Base-by-base conservation (phyloP, 2,797 vertebrate genomes). In the Galaxias olidus region DNA sequence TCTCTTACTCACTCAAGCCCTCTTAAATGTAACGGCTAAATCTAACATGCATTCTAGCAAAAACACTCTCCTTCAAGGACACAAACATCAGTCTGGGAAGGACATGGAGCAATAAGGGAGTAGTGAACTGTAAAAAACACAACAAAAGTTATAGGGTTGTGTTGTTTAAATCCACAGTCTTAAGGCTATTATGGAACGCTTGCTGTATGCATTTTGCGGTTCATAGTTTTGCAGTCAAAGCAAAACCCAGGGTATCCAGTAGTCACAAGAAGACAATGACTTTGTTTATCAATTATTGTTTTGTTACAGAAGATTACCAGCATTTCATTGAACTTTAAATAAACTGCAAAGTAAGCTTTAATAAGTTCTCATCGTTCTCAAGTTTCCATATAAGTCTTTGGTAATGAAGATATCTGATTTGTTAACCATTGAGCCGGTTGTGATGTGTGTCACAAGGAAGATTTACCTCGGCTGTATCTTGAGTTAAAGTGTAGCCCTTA, bases 401-500 rank as follows among this genome's bases (percentile, higher is more conserved):
- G 53, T 4, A n/a, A n/a, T n/a, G n/a, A n/a, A n/a, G n/a, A n/a
- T n/a, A n/a, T n/a, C n/a, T n/a, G n/a, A n/a, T n/a, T n/a, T n/a
- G n/a, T 53, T 20, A 66, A 59, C 55, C 30, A 49, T 68, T 65
- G 57, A 51, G 63, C 67, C 50, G 17, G 55, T 70, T 81, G 72
- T 82, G 75, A 77, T n/a, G 60, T 77, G 55, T 50, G 20, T 14
- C 46, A n/a, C 5, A 40, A 1, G 9, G 45, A 43, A 11, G 4
- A 19, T 59, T 19, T 6, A 81, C 43, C 18, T n/a, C 69, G 86
- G 72, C 87, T 82, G 55, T 76, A 20, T 65, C 69, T 48, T 65
- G 81, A 72, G 83, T 87, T 87, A 88, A 88, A 87, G 63, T 85
- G 77, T 89, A 87, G 76, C 84, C 4, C 1, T 71, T n/a, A n/a